Evolutionary conservation across 2,888 invertebrate species (phyloP).

Genomic region (Lithophane leautieri): DNA sequence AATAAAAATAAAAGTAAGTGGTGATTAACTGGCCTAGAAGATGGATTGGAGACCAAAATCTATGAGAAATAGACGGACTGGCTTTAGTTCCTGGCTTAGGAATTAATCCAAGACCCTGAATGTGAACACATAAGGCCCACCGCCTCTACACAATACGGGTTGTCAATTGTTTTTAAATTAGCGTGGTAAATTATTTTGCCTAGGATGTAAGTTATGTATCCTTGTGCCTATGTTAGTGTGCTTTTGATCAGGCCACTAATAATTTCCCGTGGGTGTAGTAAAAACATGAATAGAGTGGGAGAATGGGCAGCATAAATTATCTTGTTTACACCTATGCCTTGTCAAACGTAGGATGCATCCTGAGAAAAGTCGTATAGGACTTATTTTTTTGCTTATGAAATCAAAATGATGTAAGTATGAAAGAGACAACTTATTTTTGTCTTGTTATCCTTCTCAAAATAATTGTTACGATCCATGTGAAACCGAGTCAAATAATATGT

Average conservation of each 20-base stretch:
- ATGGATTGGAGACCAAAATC: too few species aligned
- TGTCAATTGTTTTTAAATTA: slow-evolving; percentile 53
- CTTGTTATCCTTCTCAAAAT: background rate
- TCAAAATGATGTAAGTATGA: background rate
- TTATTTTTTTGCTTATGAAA: background rate
- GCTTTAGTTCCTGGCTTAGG: background rate
- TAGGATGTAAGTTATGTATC: slow-evolving; percentile 36
- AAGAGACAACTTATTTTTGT: background rate
- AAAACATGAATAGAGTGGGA: slow-evolving; percentile 21
- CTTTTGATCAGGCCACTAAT: slow-evolving; percentile 7
- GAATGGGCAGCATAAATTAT: slow-evolving; percentile 12
- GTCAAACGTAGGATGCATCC: background rate
- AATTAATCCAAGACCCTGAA: slow-evolving; percentile 1
- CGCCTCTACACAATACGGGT: slow-evolving; percentile 15
- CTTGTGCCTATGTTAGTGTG: background rate
- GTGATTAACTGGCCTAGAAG: too few species aligned
- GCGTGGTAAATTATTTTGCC: slow-evolving; percentile 27
- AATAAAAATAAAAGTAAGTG: too few species aligned
- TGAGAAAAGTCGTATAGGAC: background rate
- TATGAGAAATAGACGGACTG: too few species aligned
- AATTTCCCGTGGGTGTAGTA: slow-evolving; percentile 40
- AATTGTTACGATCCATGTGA: background rate
- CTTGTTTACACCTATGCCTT: slow-evolving; percentile 3
- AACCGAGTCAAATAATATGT: background rate
- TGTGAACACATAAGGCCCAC: background rate